Evolutionary conservation across 1,140 invertebrate species (phyloP).

Genomic region (silkworm (Bombyx mori)): DNA sequence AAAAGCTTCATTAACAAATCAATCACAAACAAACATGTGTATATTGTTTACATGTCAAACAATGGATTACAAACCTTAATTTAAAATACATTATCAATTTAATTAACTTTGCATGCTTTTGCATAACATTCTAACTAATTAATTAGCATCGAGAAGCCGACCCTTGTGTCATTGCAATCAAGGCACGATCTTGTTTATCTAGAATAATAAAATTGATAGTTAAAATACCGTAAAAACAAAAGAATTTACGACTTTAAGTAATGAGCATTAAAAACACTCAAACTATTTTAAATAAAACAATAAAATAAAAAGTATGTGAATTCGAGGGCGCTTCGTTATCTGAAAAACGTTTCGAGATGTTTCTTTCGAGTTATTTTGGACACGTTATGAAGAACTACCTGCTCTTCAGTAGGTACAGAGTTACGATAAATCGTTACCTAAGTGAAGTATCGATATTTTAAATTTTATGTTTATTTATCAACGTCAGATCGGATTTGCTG

Average conservation of each 20-base stretch:
- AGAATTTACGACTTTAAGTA: neutral
- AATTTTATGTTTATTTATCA: constrained; percentile 16
- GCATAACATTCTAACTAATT: constrained; percentile 6
- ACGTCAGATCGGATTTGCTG: neutral
- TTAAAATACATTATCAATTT: neutral
- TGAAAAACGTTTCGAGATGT: constrained; percentile 40
- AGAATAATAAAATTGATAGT: neutral
- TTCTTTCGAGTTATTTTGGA: constrained; percentile 57
- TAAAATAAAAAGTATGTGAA: constrained; percentile 35
- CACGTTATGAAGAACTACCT: constrained; percentile 47
- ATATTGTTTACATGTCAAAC: too few relatives aligned
- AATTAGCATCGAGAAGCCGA: constrained; percentile 13
- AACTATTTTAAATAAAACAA: constrained; percentile 6
- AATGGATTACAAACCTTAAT: neutral
- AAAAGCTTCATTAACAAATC: too few relatives aligned
- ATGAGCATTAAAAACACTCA: constrained; percentile 1
- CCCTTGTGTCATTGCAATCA: constrained; percentile 12
- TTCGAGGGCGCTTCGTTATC: constrained; percentile 35
- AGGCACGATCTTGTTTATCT: constrained; percentile 11
- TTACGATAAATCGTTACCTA: constrained; percentile 54
- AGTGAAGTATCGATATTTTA: constrained; percentile 32
- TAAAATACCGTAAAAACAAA: neutral
- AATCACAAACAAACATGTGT: too few relatives aligned
- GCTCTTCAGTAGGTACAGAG: constrained; percentile 36
- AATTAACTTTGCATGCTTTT: neutral